Conservation (phyloP, 2,888 invertebrate species). For the Drosophila quinaria region DNA sequence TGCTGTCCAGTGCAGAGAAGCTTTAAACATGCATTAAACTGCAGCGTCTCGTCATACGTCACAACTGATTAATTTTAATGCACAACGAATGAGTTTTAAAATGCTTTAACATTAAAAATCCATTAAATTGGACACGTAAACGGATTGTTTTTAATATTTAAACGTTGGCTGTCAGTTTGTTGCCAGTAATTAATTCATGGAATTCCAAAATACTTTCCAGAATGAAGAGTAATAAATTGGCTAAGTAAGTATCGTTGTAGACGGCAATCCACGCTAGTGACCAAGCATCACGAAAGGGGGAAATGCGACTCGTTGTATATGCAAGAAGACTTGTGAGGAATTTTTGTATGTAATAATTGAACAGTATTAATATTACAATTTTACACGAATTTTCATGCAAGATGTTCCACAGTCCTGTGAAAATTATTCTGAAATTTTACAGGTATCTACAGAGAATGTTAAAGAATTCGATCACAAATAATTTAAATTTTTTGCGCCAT, state of each 20-base stretch:
- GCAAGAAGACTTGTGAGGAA: too few species aligned
- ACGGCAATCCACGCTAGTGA: too few species aligned
- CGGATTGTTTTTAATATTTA: conserved; percentile 10
- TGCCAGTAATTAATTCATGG: conserved; percentile 3
- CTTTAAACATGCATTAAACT: conserved; percentile 23
- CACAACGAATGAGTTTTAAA: conserved; percentile 37
- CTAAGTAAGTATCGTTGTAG: background rate
- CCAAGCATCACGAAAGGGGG: too few species aligned
- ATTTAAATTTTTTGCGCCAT: too few species aligned
- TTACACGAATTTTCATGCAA: too few species aligned
- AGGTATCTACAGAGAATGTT: too few species aligned
- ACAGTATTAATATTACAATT: too few species aligned
- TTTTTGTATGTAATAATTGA: too few species aligned
- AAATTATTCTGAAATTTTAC: too few species aligned
- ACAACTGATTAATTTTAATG: conserved; percentile 51
- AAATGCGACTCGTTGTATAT: too few species aligned
- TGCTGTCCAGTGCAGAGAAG: background rate
- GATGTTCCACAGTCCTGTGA: too few species aligned
- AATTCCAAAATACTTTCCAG: background rate
- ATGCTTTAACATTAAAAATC: conserved; percentile 39
- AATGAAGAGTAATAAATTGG: background rate
- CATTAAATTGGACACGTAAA: conserved; percentile 5
- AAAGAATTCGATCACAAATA: too few species aligned
- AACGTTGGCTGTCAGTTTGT: conserved; percentile 1
- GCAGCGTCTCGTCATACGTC: conserved; percentile 8